Evolutionary conservation across 1,140 invertebrate species (phyloP).

Genomic region (Drosophila watanabei): DNA sequence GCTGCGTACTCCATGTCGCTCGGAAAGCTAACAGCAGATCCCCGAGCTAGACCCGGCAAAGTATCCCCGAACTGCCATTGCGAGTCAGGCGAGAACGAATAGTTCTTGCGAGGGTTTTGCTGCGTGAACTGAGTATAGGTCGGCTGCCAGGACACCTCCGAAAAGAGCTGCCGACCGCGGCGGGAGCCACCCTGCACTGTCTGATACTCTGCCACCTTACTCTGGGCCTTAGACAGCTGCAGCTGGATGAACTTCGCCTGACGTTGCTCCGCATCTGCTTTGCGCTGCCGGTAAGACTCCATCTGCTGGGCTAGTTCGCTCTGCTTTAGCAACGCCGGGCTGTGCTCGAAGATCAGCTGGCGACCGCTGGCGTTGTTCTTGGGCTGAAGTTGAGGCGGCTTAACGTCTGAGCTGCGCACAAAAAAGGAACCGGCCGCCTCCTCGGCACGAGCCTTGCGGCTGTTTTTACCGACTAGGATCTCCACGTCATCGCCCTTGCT

Average conservation of each 20-base stretch:
- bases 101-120: slow-evolving; percentile 33
- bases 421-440: slow-evolving; percentile 84
- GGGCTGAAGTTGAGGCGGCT: slow-evolving; percentile 25
- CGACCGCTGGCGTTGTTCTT: slow-evolving; percentile 34
- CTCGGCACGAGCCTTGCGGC: slow-evolving; percentile 68
- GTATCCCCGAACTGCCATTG: slow-evolving; percentile 56
- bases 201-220: slow-evolving; percentile 57
- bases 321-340: slow-evolving; percentile 74
- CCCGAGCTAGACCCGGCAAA: slow-evolving; percentile 40
- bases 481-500: slow-evolving; percentile 91
- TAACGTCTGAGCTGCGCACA: slow-evolving; percentile 85
- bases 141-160: slow-evolving; percentile 43
- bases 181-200: slow-evolving; percentile 31
- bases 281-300: slow-evolving; percentile 65
- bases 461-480: slow-evolving; percentile 90
- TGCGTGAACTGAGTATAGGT: slow-evolving; percentile 38
- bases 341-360: slow-evolving; percentile 65
- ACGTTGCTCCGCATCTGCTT: slow-evolving; percentile 72
- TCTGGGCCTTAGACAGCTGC: slow-evolving; percentile 71
- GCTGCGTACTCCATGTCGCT: slow-evolving; percentile 58
- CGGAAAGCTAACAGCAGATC: slow-evolving; percentile 36
- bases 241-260: slow-evolving; percentile 69
- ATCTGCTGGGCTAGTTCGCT: slow-evolving; percentile 62
- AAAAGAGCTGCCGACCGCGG: slow-evolving; percentile 37
- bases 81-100: slow-evolving; percentile 41